Conservation (phyloP, 2,113 vertebrate genomes). For the Casuarius casuarius region DNA sequence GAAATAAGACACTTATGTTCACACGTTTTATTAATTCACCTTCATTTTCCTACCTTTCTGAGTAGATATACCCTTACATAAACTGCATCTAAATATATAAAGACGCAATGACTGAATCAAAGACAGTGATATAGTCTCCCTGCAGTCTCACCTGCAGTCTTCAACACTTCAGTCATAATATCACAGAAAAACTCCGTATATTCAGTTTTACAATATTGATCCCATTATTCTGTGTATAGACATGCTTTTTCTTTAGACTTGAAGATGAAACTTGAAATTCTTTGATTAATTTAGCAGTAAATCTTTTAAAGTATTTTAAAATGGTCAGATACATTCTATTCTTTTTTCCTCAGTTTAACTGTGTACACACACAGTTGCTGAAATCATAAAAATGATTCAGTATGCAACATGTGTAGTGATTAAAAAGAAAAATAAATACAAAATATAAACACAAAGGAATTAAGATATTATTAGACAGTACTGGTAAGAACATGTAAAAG, state of each 20-base stretch:
- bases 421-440: background rate
- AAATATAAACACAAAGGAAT: background rate
- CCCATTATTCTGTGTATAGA: background rate
- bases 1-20: background rate
- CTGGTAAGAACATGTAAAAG: background rate
- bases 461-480: background rate
- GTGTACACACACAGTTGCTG: background rate
- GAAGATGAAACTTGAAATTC: background rate
- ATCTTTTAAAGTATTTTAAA: background rate
- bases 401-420: background rate
- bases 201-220: background rate
- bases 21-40: background rate
- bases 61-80: background rate
- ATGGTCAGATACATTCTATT: background rate
- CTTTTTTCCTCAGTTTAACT: background rate
- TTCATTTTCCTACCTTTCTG: background rate
- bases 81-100: background rate
- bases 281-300: background rate
- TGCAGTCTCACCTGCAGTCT: background rate
- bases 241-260: background rate
- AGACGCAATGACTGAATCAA: background rate
- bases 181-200: background rate
- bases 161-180: background rate
- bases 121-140: background rate
- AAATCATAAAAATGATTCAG: background rate